phyloP scores from a whole-genome alignment of 2,797 vertebrate genomes.

The Clarias fuscus region DNA sequence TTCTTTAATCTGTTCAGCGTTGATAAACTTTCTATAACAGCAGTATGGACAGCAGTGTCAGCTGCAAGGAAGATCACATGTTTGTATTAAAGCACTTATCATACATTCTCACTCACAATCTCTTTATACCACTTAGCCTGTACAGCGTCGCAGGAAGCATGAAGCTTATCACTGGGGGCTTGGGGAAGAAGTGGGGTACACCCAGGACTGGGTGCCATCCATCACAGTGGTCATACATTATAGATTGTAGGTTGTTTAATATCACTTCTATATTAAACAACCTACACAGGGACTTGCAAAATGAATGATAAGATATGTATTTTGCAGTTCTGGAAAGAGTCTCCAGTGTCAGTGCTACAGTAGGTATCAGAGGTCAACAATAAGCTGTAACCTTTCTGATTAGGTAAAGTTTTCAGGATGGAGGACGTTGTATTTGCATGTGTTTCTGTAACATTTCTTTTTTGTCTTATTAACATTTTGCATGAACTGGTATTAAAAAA shows the following conservation, averaged over 20 bases:
- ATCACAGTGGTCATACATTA: no score
- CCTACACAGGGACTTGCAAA: not conserved
- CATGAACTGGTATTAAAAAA: not conserved
- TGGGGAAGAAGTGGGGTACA: no score
- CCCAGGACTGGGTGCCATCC: no score
- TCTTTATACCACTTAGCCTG: no score
- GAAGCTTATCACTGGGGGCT: no score
- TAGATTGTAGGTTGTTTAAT: not conserved
- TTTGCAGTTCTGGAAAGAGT: not conserved
- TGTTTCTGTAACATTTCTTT: not conserved
- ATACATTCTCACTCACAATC: no score
- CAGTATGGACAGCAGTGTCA: not conserved
- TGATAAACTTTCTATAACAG: not conserved
- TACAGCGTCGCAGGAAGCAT: no score
- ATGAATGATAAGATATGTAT: not conserved
- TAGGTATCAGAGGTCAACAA: not conserved
- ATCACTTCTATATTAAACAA: not conserved
- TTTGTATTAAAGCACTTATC: not conserved
- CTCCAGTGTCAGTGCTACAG: not conserved
- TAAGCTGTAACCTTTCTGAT: not conserved
- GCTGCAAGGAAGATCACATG: not conserved
- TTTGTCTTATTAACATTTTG: not conserved
- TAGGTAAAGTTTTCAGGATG: not conserved
- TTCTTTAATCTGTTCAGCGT: not conserved
- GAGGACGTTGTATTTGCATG: not conserved